Evolutionary conservation across 2,888 invertebrate genomes (phyloP).

Genomic region (Strigamia maritima): DNA sequence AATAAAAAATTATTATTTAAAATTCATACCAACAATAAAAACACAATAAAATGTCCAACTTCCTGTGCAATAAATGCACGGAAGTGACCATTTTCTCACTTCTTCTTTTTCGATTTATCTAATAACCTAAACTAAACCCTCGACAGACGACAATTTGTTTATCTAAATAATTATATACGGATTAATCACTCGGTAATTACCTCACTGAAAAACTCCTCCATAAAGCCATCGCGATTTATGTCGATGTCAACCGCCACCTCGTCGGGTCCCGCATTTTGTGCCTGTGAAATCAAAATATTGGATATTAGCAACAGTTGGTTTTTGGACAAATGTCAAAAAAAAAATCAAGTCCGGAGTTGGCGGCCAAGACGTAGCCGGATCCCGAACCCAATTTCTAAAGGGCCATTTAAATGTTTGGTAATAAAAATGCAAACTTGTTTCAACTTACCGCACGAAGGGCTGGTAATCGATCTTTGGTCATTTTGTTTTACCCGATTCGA

Average conservation of each 20-base stretch:
- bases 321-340: constrained; percentile 30
- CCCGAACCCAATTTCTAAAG: neutral
- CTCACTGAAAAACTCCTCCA: constrained; percentile 99
- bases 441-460: constrained; percentile 85
- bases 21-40: constrained; percentile 18
- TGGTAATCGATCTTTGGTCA: constrained; percentile 97
- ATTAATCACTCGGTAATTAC: constrained; percentile 56
- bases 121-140: neutral
- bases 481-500: constrained; percentile 51
- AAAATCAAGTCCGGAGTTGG: neutral
- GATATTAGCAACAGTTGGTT: constrained; percentile 21
- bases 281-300: constrained; percentile 54
- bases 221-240: constrained; percentile 79
- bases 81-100: neutral
- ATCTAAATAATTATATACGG: neutral
- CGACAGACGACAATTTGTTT: neutral
- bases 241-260: constrained; percentile 95
- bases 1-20: neutral
- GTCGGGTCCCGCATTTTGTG: constrained; percentile 94
- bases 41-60: neutral
- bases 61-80: neutral
- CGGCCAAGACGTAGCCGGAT: neutral
- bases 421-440: constrained; percentile 18
- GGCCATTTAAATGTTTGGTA: constrained; percentile 18
- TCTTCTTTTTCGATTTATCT: neutral